A percentile compares a stretch with the other conserved stretches of the same genome.
These are phyloP conservation scores for Prostheceraeus crozeri DNA, from an alignment of 2,888 invertebrate genomes.

Conservation along the genomic window DNA sequence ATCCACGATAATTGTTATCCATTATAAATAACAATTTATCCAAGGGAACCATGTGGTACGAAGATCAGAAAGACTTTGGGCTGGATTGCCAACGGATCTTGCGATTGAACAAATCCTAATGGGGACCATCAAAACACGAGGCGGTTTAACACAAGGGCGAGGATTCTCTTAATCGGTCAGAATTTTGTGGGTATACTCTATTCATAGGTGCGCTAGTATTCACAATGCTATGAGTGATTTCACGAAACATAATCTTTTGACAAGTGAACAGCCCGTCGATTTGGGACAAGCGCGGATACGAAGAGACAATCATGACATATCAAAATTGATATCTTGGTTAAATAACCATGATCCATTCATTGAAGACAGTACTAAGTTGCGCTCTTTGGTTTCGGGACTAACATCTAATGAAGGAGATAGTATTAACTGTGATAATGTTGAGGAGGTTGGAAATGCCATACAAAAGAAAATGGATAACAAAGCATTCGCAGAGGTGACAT, in stretches of 20 bases:
- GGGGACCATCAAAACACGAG: constrained; percentile 42
- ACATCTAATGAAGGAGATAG: constrained; percentile 6
- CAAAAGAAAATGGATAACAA: constrained; percentile 23
- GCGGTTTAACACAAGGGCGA: no score
- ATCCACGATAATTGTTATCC: no score
- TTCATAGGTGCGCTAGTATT: constrained; percentile 12
- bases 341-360: constrained; percentile 2
- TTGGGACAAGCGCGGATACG: neutral
- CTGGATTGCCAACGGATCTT: constrained; percentile 43
- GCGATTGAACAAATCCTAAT: constrained; percentile 44
- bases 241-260: constrained; percentile 1
- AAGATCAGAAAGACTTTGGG: constrained; percentile 42
- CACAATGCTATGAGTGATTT: constrained; percentile 13
- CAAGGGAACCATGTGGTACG: constrained; percentile 40
- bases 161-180: constrained; percentile 20
- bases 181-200: constrained; percentile 9
- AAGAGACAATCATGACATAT: constrained; percentile 7
- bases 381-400: constrained; percentile 7
- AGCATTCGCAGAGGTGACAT: constrained; percentile 4
- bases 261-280: constrained; percentile 21
- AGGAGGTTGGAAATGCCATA: constrained; percentile 4
- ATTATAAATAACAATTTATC: constrained; percentile 38
- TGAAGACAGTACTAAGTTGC: constrained; percentile 2
- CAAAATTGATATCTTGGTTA: neutral
- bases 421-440: constrained; percentile 7